A percentile compares a stretch with the other conserved stretches of the same genome.
phyloP scores from a whole-genome alignment of 2,797 vertebrate species.

The Chaetodon trifasciatus region DNA sequence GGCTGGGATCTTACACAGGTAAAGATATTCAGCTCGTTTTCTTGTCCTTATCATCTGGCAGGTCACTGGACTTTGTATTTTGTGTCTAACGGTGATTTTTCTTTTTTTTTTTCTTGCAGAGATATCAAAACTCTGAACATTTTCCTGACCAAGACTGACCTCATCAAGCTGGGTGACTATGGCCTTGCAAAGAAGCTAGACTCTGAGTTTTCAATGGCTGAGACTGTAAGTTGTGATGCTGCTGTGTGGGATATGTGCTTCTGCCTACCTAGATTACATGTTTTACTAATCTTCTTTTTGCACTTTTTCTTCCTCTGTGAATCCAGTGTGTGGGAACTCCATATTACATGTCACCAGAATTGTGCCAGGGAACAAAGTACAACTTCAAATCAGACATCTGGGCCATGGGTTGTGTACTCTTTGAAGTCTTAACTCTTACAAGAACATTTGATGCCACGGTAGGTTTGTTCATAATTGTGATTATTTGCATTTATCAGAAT shows the following conservation, averaged over 20 bases:
- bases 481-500: background rate
- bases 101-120: slow-evolving; percentile 76
- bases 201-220: slow-evolving; percentile 97
- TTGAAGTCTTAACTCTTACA: slow-evolving; percentile 95
- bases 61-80: background rate
- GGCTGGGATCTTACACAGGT: slow-evolving; percentile 97
- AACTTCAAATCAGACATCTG: slow-evolving; percentile 99
- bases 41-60: background rate
- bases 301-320: slow-evolving; percentile 27
- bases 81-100: background rate
- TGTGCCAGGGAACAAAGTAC: slow-evolving; percentile 98
- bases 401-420: slow-evolving; percentile 98
- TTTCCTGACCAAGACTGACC: slow-evolving; percentile 98
- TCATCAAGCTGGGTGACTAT: slow-evolving; percentile 98
- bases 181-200: slow-evolving; percentile 97
- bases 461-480: slow-evolving; percentile 45
- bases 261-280: background rate
- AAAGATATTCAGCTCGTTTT: slow-evolving; percentile 28
- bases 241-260: too few relatives aligned
- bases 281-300: background rate
- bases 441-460: slow-evolving; percentile 99
- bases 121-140: slow-evolving; percentile 99
- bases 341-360: slow-evolving; percentile 99
- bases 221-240: slow-evolving; percentile 89
- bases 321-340: slow-evolving; percentile 97